Evolutionary conservation across 1,140 invertebrate species (phyloP), one percentile per base, ranked within the genome.

Genomic region (Lepidotrigona ventralis): DNA sequence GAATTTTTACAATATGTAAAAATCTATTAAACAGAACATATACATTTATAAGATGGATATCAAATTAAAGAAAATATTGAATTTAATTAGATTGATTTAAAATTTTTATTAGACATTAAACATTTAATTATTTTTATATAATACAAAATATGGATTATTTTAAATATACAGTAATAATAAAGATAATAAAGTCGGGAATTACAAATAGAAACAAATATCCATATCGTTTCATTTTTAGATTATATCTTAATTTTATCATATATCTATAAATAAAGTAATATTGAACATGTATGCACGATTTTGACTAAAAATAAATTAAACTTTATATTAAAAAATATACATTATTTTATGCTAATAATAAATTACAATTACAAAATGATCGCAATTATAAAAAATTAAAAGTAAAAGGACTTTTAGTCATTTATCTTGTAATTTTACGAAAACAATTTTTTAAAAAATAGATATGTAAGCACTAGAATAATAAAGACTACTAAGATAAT

Each of bases 331-430:
- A 46, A n/a, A 46, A 46, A 70, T 70, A 39, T 70, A 70, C 68
- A 70, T 70, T 70, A 46, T 39, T n/a, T 46, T 46, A 70, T 39
- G 39, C 33, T 39, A 70, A 46, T 23, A 46, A 69, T 81, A 54
- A 58, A 64, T 73, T 73, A 79, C 33, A 63, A 29, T 71, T 79
- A 53, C 15, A 54, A 74, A 74, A 54, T 15, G 15, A 66, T 1
- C 51, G 21, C 1, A 26, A 66, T 66, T 74, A n/a, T 74, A 12
- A 64, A 70, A 29, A 70, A n/a, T 4, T 14, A n/a, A 70, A 70
- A 46, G 8, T 70, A 70, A 70, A 70, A 46, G 14, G 39, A n/a
- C 12, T 46, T 46, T n/a, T 69, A 69, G 39, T 70, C 33, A 23
- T 39, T 23, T 39, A 68, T 14, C 2, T 68, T 46, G 17, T 21